Base-by-base conservation (phyloP, 1,140 invertebrate genomes). In the Glomeris maerens region DNA sequence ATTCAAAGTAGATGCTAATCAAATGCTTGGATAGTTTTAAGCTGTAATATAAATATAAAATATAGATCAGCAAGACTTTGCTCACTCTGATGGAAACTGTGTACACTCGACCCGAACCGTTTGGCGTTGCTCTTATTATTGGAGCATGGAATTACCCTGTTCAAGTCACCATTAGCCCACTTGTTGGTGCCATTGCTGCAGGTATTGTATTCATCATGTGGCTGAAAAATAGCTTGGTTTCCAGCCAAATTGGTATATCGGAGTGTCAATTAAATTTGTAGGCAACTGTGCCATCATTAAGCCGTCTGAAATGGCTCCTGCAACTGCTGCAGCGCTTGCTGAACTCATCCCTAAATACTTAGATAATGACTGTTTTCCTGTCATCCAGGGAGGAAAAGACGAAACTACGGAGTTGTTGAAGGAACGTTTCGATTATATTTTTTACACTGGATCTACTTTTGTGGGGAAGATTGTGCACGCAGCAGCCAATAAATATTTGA, bases 141-240 rank as follows among this genome's bases (percentile, higher is more conserved):
- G 87, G 89, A 7, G 82, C 94, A 0, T 98, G 95, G 94, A 99
- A 98, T 72, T 99, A 98, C 71, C 95, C 95, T 0, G 57, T 98
- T 21, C 84, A 91, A 59, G 68, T 98, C 45, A 67, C 79, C 2
- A 57, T 98, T 4, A 60, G 73, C n/a, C 82, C 84, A 0, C 60
- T 91, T 49, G 69, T 83, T 26, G 84, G 87, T 5, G 92, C 92
- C 0, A 81, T 98, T 45, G 88, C 92, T 27, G 90, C 89, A 45
- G 95, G 74, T 66, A n/a, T n/a, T n/a, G n/a, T n/a, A n/a, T n/a
- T n/a, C n/a, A n/a, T n/a, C n/a, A n/a, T n/a, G n/a, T n/a, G n/a
- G n/a, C n/a, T n/a, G n/a, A n/a, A n/a, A n/a, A n/a, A n/a, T n/a
- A n/a, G n/a, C n/a, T n/a, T n/a, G n/a, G n/a, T n/a, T n/a, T n/a